phyloP scores from a whole-genome alignment of 2,888 invertebrate species.

The Physocephala rufipes region DNA sequence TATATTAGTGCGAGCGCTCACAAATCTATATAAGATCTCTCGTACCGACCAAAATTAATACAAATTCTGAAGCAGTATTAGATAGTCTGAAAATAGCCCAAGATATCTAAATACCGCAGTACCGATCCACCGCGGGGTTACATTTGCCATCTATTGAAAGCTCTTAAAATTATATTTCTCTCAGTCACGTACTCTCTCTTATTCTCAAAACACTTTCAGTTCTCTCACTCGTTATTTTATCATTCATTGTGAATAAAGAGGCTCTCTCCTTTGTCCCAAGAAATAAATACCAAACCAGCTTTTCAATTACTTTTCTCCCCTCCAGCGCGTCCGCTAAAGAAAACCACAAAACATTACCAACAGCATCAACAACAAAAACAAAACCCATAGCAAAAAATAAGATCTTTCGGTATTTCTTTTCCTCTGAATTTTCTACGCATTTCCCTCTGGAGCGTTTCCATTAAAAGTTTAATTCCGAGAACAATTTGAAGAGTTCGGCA shows the following conservation, averaged over 20 bases:
- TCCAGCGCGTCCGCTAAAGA: neutral
- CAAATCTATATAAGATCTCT: no score
- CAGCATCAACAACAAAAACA: no score
- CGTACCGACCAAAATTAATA: no score
- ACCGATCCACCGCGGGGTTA: no score
- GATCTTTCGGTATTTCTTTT: no score
- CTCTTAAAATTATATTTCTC: neutral
- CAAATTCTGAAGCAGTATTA: no score
- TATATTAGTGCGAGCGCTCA: no score
- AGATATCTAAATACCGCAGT: no score
- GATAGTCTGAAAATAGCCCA: no score
- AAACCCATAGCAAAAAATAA: no score
- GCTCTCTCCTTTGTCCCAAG: neutral
- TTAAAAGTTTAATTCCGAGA: slow-evolving; percentile 63
- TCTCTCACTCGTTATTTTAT: neutral
- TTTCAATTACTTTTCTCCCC: slow-evolving; percentile 8
- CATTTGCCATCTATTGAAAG: no score
- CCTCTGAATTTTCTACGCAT: slow-evolving; percentile 48
- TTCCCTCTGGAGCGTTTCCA: slow-evolving; percentile 63
- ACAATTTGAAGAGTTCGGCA: slow-evolving; percentile 46
- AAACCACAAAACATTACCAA: neutral
- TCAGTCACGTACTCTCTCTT: neutral
- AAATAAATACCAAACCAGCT: neutral
- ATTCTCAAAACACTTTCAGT: neutral
- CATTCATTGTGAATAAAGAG: neutral